Base-by-base conservation (phyloP, 2,797 vertebrate genomes). In the Peromyscus eremicus region DNA sequence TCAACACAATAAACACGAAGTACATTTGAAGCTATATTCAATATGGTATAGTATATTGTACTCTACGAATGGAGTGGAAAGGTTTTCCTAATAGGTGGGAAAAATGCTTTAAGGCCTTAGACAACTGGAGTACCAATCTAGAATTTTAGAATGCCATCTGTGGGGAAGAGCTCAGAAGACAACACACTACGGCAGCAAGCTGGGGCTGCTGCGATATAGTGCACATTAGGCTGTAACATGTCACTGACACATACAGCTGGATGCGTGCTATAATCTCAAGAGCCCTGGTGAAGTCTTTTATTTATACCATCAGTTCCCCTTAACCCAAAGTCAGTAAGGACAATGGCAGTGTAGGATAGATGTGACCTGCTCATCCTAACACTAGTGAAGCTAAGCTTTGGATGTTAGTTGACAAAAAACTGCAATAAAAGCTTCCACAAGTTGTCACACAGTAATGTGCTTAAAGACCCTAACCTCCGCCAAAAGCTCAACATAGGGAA, bases 1-100 rank as follows among this genome's bases (percentile, higher is more conserved):
- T 76, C 70, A 94, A 55, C 25, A 21, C 49, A 89, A 13, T 62
- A 87, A 96, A 76, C 23, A 32, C 71, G 19, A 93, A 70, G 86
- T 71, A 52, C 21, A 92, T 68, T 73, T 62, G 46, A 95, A 87
- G n/a, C 25, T 57, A 27, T 6, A 84, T 29, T 46, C 60, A 90
- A 14, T 85, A 68, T 57, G 25, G 29, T 73, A 70, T 60, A 29
- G 7, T 66, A 88, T 13, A 88, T 49, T 71, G 21, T 68, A 60
- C n/a, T 71, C 21, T 79, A 92, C 10, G 88, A 37, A 86, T 84
- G 55, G 34, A 87, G 55, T 4, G 3, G 62, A 94, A 79, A 25
- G 66, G 34, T 9, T 46, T 83, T 55, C n/a, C 90, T 40, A 70
- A 32, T 62, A 60, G 57, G 34, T 49, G 25, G 23, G 25, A 13